These are phyloP conservation scores for Tiliacea aurago DNA, from an alignment of 2,888 invertebrate genomes.

Conservation along the genomic window DNA sequence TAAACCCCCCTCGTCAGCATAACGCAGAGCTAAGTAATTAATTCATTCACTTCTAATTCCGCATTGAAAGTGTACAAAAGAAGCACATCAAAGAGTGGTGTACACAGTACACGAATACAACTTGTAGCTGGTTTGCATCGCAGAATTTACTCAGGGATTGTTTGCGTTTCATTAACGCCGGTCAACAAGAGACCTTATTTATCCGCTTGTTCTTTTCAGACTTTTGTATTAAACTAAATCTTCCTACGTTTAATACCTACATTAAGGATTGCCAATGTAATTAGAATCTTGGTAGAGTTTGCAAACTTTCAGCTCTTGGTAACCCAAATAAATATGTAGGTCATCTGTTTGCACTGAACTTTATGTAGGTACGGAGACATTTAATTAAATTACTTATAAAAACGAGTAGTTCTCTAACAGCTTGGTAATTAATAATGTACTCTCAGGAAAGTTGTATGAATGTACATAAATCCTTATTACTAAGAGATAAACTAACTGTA, in stretches of 20 bases:
- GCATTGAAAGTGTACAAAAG: constrained; percentile 54
- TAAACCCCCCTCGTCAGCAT: constrained; percentile 4
- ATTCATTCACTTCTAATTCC: constrained; percentile 54
- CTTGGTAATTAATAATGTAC: constrained; percentile 34
- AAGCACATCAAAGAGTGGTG: constrained; percentile 56
- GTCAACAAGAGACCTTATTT: constrained; percentile 85
- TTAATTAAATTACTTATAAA: constrained; percentile 48
- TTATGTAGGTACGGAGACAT: constrained; percentile 39
- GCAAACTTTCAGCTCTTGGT: constrained; percentile 41
- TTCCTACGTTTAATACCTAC: constrained; percentile 52
- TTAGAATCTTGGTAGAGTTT: constrained; percentile 46
- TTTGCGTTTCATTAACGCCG: constrained; percentile 86
- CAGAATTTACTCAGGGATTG: constrained; percentile 78
- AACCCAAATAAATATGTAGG: constrained; percentile 56
- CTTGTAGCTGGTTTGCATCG: constrained; percentile 76
- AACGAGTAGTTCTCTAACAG: constrained; percentile 20
- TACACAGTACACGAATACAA: constrained; percentile 56
- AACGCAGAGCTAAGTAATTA: constrained; percentile 55
- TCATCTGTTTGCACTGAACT: constrained; percentile 52
- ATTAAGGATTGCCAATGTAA: constrained; percentile 51
- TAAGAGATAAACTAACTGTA: constrained; percentile 67
- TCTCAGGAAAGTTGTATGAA: constrained; percentile 35
- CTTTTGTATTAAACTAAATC: constrained; percentile 68
- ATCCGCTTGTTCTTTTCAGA: constrained; percentile 74
- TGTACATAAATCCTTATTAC: constrained; percentile 65